Conservation (phyloP, 2,113 vertebrate genomes). For the Spizaetus ornatus region DNA sequence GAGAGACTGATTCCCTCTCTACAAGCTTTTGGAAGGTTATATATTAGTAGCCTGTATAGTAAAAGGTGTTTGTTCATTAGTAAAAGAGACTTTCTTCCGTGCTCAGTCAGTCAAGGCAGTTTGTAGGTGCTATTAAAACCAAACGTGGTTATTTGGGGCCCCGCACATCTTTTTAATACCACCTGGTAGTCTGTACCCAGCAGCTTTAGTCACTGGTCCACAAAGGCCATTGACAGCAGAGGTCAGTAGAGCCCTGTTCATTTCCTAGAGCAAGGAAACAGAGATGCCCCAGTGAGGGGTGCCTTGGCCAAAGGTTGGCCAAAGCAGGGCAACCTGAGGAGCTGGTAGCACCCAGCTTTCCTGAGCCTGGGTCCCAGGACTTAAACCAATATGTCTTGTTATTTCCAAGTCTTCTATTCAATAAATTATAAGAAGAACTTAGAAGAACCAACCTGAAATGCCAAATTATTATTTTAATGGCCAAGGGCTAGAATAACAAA, state of each 20-base stretch:
- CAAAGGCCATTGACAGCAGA: background rate
- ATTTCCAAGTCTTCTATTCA: background rate
- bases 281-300: accelerated
- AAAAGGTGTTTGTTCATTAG: background rate
- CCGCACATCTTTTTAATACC: background rate
- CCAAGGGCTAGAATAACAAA: background rate
- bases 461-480: background rate
- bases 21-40: background rate
- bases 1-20: background rate
- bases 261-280: background rate
- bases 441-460: background rate
- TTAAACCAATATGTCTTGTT: background rate
- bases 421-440: background rate
- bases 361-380: background rate
- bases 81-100: background rate
- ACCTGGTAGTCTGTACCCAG: background rate
- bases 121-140: background rate
- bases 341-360: background rate
- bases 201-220: background rate
- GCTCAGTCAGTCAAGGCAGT: background rate
- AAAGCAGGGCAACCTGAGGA: background rate
- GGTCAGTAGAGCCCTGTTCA: background rate
- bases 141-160: background rate
- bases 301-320: background rate
- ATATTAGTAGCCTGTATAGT: background rate